Evolutionary conservation across 1,140 invertebrate species (phyloP), one percentile per base, ranked within the genome.

Genomic region (Bathynomus jamesi): DNA sequence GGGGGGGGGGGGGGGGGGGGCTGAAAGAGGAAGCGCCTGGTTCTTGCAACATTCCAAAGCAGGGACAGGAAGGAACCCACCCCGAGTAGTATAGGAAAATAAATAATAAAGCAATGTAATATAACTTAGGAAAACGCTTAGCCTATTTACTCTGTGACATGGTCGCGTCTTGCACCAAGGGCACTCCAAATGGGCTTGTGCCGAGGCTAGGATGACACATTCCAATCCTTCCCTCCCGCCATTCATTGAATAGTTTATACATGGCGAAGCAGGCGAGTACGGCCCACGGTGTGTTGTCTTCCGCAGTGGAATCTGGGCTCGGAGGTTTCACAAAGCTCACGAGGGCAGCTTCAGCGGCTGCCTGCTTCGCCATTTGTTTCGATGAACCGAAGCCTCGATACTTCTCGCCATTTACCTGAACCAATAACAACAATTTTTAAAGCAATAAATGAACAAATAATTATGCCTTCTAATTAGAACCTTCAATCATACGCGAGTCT

Each of bases 231-330:
- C 71, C 71, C 27, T 67, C 66, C 7, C 65, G 88, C 89, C 89
- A 91, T 80, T 90, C 89, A 1, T 85, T 80, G 80, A 91, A 90
- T 28, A 91, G 82, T 81, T 90, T 90, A 80, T 89, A 88, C 11
- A 91, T 82, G 76, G 89, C 89, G 82, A 89, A 91, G 68, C 87
- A 89, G 2, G 89, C 89, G 73, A 90, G 82, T 80, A 89, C 89
- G 71, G 89, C 86, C 89, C 90, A 90, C 0, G 89, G 89, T 72
- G 90, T 84, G 64, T 87, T 85, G 72, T 88, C 87, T 70, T 82
- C 81, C 11, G 74, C 72, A 1, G 67, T 28, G 40, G 17, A 72
- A 0, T 62, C 78, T 7, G 80, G 79, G n/a, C n/a, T n/a, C 67
- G 80, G 79, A 21, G 76, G 10, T 7, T 73, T 65, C 53, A 91